These are phyloP conservation scores for Paratilapia polleni DNA, from an alignment of 2,113 vertebrate genomes.

Conservation along the genomic window DNA sequence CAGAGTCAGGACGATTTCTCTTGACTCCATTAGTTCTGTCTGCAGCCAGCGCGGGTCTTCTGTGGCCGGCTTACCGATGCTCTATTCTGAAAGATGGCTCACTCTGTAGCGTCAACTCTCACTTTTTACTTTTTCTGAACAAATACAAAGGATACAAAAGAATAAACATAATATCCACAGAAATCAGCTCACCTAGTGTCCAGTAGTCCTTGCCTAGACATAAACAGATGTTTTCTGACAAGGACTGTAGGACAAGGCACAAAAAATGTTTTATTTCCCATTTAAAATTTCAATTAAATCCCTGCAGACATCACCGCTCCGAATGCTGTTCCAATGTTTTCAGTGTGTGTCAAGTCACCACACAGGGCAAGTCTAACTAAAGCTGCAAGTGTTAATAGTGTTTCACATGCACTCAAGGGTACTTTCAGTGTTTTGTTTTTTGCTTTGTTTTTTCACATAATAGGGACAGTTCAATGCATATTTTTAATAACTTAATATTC, in stretches of 20 bases:
- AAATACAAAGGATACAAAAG: not conserved
- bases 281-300: not conserved
- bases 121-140: not conserved
- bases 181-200: not conserved
- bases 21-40: constrained; percentile 60
- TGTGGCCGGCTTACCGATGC: constrained; percentile 14
- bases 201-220: not conserved
- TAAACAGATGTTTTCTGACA: not conserved
- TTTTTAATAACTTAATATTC: not conserved
- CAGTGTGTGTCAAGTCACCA: not conserved
- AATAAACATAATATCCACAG: not conserved
- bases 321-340: not conserved
- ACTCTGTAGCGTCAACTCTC: not conserved
- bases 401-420: too few relatives aligned
- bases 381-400: not conserved
- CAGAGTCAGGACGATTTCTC: constrained; percentile 31
- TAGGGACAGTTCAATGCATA: not conserved
- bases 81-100: constrained; percentile 12
- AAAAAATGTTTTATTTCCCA: not conserved
- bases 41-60: constrained; percentile 67
- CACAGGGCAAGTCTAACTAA: not conserved
- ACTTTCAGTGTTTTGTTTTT: too few relatives aligned
- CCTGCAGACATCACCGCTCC: not conserved
- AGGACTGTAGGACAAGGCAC: not conserved
- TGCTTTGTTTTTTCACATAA: too few relatives aligned